These are phyloP conservation scores for Prorops nasuta DNA, from an alignment of 1,140 invertebrate species.

Conservation along the genomic window DNA sequence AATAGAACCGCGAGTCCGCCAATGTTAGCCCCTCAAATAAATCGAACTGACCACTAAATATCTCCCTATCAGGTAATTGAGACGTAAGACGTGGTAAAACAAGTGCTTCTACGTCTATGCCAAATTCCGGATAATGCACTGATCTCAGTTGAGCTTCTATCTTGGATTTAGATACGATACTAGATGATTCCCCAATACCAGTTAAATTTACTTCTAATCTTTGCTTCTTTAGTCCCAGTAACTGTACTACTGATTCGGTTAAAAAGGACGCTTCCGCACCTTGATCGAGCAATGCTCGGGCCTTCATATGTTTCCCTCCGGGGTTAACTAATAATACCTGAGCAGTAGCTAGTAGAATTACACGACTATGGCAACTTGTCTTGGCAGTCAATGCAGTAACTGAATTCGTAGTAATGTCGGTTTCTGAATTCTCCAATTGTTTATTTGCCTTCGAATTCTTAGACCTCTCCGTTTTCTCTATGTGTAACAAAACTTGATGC, in stretches of 20 bases:
- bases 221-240: not conserved
- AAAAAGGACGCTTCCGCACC: conserved; percentile 10
- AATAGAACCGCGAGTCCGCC: conserved; percentile 14
- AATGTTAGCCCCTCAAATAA: conserved; percentile 4
- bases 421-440: too few relatives aligned
- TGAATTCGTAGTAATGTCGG: too few relatives aligned
- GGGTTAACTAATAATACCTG: not conserved
- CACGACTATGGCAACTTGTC: too few relatives aligned
- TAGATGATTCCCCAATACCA: not conserved
- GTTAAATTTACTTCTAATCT: not conserved
- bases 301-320: not conserved
- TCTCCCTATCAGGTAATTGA: not conserved
- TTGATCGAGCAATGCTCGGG: conserved; percentile 6
- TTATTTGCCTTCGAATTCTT: too few relatives aligned
- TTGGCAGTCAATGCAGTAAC: too few relatives aligned
- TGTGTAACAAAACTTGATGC: too few relatives aligned
- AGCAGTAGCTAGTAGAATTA: not conserved
- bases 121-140: too few relatives aligned
- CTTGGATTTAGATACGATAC: not conserved
- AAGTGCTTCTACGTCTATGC: conserved; percentile 1
- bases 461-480: too few relatives aligned
- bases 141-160: not conserved
- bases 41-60: not conserved
- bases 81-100: conserved; percentile 4
- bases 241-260: conserved; percentile 1